These are phyloP conservation scores for Isaurus tuberculatus DNA, from an alignment of 92 coral and sea anemone species.

Conservation along the genomic window DNA sequence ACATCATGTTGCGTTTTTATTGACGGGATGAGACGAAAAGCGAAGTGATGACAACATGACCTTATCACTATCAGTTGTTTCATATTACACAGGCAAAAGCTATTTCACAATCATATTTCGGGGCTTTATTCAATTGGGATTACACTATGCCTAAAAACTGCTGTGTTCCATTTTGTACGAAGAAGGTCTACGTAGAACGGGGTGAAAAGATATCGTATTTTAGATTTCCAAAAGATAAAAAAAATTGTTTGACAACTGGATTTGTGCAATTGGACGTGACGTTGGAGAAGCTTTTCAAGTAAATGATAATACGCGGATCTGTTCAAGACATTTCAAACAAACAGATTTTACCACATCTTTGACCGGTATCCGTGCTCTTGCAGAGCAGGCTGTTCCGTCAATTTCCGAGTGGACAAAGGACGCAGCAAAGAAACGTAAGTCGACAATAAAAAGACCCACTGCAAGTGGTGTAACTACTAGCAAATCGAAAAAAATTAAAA, in stretches of 20 bases:
- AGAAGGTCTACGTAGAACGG: conserved; percentile 60
- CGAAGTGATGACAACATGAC: background rate
- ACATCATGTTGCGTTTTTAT: background rate
- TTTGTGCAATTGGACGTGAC: conserved; percentile 71
- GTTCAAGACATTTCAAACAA: conserved; percentile 73
- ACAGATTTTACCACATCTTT: conserved; percentile 45
- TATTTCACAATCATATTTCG: background rate
- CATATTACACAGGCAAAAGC: background rate
- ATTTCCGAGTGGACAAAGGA: conserved; percentile 53
- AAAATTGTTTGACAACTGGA: conserved; percentile 59
- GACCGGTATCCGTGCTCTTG: conserved; percentile 35
- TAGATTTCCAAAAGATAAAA: conserved; percentile 64
- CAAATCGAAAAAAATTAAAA: background rate
- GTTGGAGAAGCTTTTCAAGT: conserved; percentile 63
- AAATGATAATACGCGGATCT: conserved; percentile 57
- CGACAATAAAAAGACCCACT: conserved; percentile 18
- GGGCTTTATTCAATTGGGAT: background rate
- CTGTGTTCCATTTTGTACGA: conserved; percentile 73
- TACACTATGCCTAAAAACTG: conserved; percentile 65
- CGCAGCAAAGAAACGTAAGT: conserved; percentile 40
- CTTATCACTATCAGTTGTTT: background rate
- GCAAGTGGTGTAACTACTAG: background rate
- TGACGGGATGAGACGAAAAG: background rate
- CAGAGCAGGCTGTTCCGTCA: conserved; percentile 52
- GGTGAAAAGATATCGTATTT: conserved; percentile 64